Evolutionary conservation across 2,888 invertebrate genomes (phyloP).

Genomic region (Agriopis leucophaearia): DNA sequence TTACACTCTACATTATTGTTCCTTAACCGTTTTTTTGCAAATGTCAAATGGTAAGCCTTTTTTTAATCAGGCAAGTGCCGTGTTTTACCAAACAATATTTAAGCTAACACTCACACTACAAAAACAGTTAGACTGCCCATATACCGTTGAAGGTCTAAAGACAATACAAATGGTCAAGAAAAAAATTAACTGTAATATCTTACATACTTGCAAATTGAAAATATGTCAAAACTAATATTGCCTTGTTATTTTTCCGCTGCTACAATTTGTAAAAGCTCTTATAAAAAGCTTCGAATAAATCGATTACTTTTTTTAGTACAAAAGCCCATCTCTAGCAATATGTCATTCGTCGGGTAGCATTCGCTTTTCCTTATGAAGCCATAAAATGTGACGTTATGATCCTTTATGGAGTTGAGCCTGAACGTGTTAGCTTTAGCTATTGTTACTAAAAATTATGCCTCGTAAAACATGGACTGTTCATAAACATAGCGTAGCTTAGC

Average conservation of each 20-base stretch:
- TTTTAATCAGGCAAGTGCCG: no score
- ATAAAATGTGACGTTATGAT: slow-evolving; percentile 28
- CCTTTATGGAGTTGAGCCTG: slow-evolving; percentile 26
- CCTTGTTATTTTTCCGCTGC: background rate
- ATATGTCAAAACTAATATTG: background rate
- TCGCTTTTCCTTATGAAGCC: slow-evolving; percentile 33
- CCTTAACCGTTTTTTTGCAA: no score
- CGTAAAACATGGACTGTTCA: slow-evolving; percentile 14
- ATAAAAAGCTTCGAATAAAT: background rate
- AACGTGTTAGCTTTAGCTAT: slow-evolving; percentile 20
- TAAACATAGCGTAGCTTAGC: background rate
- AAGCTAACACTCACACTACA: no score
- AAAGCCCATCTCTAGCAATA: slow-evolving; percentile 36
- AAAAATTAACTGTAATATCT: no score
- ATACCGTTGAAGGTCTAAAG: no score
- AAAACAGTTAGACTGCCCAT: no score
- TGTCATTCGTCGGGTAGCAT: slow-evolving; percentile 44
- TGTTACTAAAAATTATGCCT: slow-evolving; percentile 19
- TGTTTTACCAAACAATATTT: no score
- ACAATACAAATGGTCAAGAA: no score
- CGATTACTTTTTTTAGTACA: background rate
- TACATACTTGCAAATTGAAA: no score
- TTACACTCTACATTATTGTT: no score
- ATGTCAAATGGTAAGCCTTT: no score
- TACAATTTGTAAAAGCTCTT: background rate